A percentile compares a stretch with the other conserved stretches of the same genome.
Evolutionary conservation across 2,797 vertebrate species (phyloP).

Genomic region (Sparus aurata): DNA sequence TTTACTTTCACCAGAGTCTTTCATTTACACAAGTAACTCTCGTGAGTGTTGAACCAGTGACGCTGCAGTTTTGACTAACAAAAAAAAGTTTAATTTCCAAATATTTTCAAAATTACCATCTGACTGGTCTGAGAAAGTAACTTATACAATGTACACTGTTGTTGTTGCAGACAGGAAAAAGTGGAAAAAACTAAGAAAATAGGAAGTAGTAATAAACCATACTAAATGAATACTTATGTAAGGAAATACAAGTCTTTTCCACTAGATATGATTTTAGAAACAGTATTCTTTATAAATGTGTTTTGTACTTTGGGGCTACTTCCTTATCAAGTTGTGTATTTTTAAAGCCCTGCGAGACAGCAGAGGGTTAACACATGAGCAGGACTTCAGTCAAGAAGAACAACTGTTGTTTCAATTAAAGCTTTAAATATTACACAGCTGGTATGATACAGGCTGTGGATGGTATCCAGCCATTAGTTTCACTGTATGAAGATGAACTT

Average conservation of each 20-base stretch:
- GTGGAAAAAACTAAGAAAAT: background rate
- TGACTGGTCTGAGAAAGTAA: background rate
- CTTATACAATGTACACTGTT: background rate
- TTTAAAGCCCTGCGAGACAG: background rate
- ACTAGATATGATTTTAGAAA: background rate
- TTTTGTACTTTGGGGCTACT: background rate
- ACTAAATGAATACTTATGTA: background rate
- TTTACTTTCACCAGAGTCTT: too few species aligned
- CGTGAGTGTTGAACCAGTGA: too few species aligned
- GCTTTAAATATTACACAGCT: constrained; percentile 12
- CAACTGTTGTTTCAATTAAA: background rate
- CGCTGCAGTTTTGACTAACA: too few species aligned
- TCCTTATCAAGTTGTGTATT: background rate
- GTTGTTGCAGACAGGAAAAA: background rate
- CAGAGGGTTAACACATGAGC: background rate
- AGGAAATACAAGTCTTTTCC: background rate
- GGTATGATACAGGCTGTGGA: background rate
- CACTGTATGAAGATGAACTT: background rate
- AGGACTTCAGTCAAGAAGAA: background rate
- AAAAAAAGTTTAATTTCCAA: background rate
- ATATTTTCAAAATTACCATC: background rate
- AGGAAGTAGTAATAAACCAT: too few species aligned
- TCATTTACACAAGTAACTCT: too few species aligned
- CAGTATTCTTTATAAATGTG: background rate
- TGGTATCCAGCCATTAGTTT: background rate